Evolutionary conservation across 2,113 vertebrate genomes (phyloP).

Genomic region (Lepus americanus): DNA sequence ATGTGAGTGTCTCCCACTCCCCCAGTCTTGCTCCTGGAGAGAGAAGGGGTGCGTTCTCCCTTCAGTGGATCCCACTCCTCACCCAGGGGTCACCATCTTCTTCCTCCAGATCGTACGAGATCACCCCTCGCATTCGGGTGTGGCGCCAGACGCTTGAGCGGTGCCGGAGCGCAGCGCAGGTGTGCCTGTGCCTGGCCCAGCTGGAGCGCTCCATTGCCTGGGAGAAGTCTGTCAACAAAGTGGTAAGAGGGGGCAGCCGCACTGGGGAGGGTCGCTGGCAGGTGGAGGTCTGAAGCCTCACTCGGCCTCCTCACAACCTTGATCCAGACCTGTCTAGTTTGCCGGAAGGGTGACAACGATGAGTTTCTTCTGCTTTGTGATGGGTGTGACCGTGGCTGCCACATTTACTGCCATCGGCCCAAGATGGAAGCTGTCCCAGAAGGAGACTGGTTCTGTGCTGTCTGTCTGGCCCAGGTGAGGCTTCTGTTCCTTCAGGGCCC

Average conservation of each 20-base stretch:
- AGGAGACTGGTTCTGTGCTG: conserved; percentile 97
- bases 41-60: not conserved
- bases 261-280: not conserved
- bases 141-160: conserved; percentile 96
- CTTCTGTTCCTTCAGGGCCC: not conserved
- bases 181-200: conserved; percentile 94
- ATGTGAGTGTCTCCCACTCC: conserved; percentile 83
- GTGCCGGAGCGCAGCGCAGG: conserved; percentile 94
- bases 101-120: conserved; percentile 92
- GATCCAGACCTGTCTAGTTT: conserved; percentile 94
- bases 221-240: conserved; percentile 97
- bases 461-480: conserved; percentile 91
- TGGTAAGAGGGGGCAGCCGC: conserved; percentile 87
- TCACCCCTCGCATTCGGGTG: conserved; percentile 93
- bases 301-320: not conserved
- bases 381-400: conserved; percentile 96
- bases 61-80: not conserved
- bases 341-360: conserved; percentile 96
- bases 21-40: not conserved
- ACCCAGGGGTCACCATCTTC: not conserved
- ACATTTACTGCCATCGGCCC: conserved; percentile 97
- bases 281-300: not conserved
- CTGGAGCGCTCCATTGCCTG: conserved; percentile 96
- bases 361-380: conserved; percentile 96
- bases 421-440: conserved; percentile 95